A percentile compares a stretch with the other conserved stretches of the same genome.
Conservation (phyloP, 2,888 invertebrate genomes). For the Nemotelus nigrinus region DNA sequence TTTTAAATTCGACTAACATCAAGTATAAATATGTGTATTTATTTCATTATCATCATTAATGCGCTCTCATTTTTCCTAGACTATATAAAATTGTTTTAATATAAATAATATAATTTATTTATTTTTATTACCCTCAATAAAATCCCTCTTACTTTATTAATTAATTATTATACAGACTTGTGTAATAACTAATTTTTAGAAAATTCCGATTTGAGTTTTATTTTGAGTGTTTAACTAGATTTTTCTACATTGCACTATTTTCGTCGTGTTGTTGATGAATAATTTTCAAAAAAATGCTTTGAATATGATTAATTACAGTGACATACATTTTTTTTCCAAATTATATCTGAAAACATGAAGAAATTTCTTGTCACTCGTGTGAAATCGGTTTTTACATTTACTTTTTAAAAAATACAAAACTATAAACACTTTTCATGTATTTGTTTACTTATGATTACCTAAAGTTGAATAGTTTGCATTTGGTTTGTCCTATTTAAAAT, state of each 20-base stretch:
- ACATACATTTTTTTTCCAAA: background rate
- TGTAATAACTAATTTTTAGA: constrained; percentile 25
- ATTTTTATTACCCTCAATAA: constrained; percentile 1
- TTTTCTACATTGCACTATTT: background rate
- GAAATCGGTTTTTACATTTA: background rate
- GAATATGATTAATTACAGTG: constrained; percentile 32
- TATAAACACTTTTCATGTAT: constrained; percentile 19
- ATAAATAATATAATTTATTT: background rate
- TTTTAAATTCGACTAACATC: constrained; percentile 23
- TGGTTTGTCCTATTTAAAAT: too few relatives aligned
- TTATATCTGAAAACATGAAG: background rate
- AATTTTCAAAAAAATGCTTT: background rate
- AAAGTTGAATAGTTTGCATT: too few relatives aligned
- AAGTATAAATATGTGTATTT: constrained; percentile 33
- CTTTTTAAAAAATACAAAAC: constrained; percentile 30
- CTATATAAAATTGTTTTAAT: constrained; percentile 21
- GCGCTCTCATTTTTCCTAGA: background rate
- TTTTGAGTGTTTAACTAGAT: background rate
- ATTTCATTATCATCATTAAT: background rate
- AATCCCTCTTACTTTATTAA: constrained; percentile 4
- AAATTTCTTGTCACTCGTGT: background rate
- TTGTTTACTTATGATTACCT: too few relatives aligned
- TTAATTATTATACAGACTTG: background rate
- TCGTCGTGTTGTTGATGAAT: too few relatives aligned
- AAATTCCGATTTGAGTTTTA: constrained; percentile 19